Conservation (phyloP, 2,113 vertebrate species). For the Aphelocoma coerulescens region DNA sequence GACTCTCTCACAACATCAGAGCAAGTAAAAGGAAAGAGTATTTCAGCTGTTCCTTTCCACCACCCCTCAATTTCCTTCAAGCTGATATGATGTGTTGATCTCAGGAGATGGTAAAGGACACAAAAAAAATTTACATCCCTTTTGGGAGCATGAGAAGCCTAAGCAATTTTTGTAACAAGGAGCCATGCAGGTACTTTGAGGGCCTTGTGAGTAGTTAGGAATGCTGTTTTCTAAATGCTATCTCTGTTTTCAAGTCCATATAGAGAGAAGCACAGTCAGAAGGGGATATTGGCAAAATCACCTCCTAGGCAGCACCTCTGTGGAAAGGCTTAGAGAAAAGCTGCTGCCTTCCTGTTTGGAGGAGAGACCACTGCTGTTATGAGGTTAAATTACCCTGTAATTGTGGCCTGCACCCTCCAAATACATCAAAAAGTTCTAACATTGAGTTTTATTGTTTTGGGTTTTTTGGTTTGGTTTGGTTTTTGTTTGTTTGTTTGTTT, state of each 20-base stretch:
- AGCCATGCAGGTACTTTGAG: not conserved
- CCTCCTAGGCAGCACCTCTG: not conserved
- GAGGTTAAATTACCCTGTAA: not conserved
- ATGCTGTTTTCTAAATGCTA: not conserved
- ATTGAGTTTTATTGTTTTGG: not conserved
- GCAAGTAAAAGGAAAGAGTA: not conserved
- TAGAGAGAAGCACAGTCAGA: fast-evolving
- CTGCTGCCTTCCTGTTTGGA: not conserved
- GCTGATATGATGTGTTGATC: not conserved
- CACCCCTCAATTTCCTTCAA: not conserved
- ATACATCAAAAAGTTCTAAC: not conserved
- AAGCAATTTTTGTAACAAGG: not conserved
- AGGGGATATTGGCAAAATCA: not conserved
- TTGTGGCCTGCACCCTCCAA: not conserved
- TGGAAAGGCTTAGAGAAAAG: not conserved
- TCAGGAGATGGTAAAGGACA: not conserved
- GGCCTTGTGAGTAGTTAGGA: not conserved
- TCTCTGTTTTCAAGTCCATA: not conserved
- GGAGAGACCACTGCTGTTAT: fast-evolving
- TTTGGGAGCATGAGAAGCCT: not conserved
- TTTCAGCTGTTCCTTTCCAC: not conserved
- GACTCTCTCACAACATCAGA: not conserved
- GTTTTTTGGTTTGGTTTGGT: not conserved
- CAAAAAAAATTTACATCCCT: not conserved
- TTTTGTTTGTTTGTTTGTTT: fast-evolving